phyloP scores from a whole-genome alignment of 1,140 invertebrate species.

The Cecropterus lyciades region DNA sequence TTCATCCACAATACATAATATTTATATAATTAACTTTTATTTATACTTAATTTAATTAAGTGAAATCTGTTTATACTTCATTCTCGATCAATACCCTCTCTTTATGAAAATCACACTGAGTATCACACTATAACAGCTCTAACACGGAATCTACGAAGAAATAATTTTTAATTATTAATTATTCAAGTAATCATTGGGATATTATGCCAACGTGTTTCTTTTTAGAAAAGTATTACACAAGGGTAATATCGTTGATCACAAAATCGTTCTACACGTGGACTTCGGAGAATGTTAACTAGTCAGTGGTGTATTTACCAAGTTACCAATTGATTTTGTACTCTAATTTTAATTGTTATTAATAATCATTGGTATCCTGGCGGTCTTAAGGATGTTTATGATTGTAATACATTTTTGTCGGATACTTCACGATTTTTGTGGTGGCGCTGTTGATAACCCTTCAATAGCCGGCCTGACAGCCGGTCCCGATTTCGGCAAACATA shows the following conservation, averaged over 20 bases:
- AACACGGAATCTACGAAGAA: slow-evolving; percentile 23
- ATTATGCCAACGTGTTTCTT: slow-evolving; percentile 13
- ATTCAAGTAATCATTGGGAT: slow-evolving; percentile 22
- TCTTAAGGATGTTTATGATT: not conserved
- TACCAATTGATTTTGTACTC: not conserved
- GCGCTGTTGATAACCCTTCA: too few relatives aligned
- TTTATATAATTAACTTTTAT: slow-evolving; percentile 45
- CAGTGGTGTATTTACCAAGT: not conserved
- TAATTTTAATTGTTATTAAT: slow-evolving; percentile 11
- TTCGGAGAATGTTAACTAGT: not conserved
- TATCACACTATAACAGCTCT: slow-evolving; percentile 43
- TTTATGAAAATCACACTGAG: slow-evolving; percentile 53
- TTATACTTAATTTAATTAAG: slow-evolving; percentile 76
- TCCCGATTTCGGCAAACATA: not conserved
- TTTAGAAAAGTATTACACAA: slow-evolving; percentile 1
- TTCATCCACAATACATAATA: slow-evolving; percentile 26
- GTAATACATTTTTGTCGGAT: not conserved
- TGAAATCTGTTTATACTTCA: slow-evolving; percentile 50
- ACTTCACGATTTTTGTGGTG: too few relatives aligned
- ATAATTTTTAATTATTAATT: slow-evolving; percentile 18
- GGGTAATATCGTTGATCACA: not conserved
- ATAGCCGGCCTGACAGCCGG: too few relatives aligned
- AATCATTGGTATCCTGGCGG: not conserved
- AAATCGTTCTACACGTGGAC: not conserved
- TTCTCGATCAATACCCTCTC: slow-evolving; percentile 44